phyloP scores from a whole-genome alignment of 2,888 invertebrate genomes.

The Helobdella robusta region DNA sequence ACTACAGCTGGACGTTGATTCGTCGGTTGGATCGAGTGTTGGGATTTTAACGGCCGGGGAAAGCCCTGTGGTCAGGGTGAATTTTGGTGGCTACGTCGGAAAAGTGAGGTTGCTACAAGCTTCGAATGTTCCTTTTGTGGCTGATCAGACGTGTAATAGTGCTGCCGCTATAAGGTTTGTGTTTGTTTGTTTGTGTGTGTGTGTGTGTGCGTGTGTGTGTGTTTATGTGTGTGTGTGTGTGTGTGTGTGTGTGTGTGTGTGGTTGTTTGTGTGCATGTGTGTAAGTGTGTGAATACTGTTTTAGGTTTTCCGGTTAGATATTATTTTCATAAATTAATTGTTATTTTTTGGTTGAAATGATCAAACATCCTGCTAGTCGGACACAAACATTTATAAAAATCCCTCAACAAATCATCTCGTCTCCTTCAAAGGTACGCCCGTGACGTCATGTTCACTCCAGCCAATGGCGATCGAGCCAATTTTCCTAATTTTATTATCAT shows the following conservation, averaged over 20 bases:
- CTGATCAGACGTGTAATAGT: slow-evolving; percentile 23
- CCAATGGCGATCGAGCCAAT: slow-evolving; percentile 25
- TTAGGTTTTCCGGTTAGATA: too few relatives aligned
- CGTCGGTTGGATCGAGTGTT: slow-evolving; percentile 12
- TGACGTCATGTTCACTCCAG: slow-evolving; percentile 28
- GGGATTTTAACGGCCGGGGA: slow-evolving; percentile 26
- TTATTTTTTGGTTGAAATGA: background rate
- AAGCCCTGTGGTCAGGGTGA: slow-evolving; percentile 1
- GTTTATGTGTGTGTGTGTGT: too few relatives aligned
- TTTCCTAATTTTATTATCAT: slow-evolving; percentile 27
- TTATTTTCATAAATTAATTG: background rate
- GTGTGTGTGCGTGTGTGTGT: too few relatives aligned
- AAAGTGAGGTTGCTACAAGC: slow-evolving; percentile 26
- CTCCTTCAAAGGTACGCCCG: slow-evolving; percentile 24
- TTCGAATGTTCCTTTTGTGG: slow-evolving; percentile 25
- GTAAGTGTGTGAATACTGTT: too few relatives aligned
- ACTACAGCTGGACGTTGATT: slow-evolving; percentile 21
- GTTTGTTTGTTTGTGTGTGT: too few relatives aligned
- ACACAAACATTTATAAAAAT: too few relatives aligned
- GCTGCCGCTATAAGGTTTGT: slow-evolving; percentile 25
- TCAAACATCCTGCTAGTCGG: too few relatives aligned
- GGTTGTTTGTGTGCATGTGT: too few relatives aligned
- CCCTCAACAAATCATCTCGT: too few relatives aligned
- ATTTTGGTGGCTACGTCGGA: slow-evolving; percentile 6
- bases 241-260: too few relatives aligned